Evolutionary conservation across 2,888 invertebrate genomes (phyloP).

Genomic region (Drosophila monieri): DNA sequence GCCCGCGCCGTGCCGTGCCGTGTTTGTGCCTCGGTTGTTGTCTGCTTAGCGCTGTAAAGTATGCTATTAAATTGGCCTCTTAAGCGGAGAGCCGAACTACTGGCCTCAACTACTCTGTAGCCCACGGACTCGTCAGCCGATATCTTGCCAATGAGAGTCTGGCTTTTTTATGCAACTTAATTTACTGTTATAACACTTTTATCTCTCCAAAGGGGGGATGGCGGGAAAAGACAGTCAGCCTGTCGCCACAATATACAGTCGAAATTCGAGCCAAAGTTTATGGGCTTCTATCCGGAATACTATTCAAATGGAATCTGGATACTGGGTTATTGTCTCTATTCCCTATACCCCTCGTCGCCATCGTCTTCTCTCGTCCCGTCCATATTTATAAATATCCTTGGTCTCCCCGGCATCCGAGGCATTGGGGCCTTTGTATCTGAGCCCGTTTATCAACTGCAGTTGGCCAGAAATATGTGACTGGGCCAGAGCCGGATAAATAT

Average conservation of each 20-base stretch:
- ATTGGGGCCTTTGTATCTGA: conserved; percentile 26
- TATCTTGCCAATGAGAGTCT: conserved; percentile 56
- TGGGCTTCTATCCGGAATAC: conserved; percentile 25
- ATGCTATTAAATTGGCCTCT: conserved; percentile 81
- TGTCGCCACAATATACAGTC: conserved; percentile 28
- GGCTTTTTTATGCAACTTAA: conserved; percentile 69
- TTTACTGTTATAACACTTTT: conserved; percentile 73
- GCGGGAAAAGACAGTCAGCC: conserved; percentile 19
- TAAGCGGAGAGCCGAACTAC: conserved; percentile 62
- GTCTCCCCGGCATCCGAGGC: conserved; percentile 17
- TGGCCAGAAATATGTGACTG: background rate
- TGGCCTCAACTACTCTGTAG: conserved; percentile 44
- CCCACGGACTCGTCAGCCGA: conserved; percentile 63
- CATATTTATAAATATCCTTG: conserved; percentile 31
- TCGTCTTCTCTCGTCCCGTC: background rate
- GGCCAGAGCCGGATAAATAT: conserved; percentile 2
- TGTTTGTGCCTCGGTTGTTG: conserved; percentile 46
- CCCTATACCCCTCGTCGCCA: background rate
- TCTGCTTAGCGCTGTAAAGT: conserved; percentile 78
- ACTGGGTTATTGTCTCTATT: conserved; percentile 32
- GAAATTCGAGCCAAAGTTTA: conserved; percentile 39
- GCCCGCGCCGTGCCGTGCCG: conserved; percentile 13
- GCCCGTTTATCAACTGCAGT: conserved; percentile 16
- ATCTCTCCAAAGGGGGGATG: conserved; percentile 17
- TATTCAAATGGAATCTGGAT: conserved; percentile 42